Evolutionary conservation across 2,888 invertebrate genomes (phyloP).

Genomic region (Epistrophe grossulariae): DNA sequence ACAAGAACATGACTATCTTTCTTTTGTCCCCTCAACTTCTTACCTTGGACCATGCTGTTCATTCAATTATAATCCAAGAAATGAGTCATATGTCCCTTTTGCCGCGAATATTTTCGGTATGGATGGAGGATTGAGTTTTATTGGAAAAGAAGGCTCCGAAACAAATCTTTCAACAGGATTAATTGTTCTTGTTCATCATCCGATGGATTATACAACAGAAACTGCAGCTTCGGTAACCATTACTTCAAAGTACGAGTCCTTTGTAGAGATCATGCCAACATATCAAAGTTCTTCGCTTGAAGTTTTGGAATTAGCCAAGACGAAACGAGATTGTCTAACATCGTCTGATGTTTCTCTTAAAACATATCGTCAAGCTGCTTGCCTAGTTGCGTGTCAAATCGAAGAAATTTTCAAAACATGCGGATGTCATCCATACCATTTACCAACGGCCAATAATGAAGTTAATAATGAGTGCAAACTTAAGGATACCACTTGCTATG

Average conservation of each 20-base stretch:
- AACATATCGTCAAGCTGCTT: constrained; percentile 82
- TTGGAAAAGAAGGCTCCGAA: constrained; percentile 82
- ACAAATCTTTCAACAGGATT: constrained; percentile 82
- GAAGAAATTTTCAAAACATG: constrained; percentile 80
- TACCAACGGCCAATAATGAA: constrained; percentile 79
- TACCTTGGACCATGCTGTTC: constrained; percentile 82
- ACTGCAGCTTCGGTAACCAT: constrained; percentile 81
- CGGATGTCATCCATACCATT: constrained; percentile 82
- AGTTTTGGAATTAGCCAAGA: constrained; percentile 81
- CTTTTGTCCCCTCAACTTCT: constrained; percentile 82
- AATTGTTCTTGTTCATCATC: constrained; percentile 82
- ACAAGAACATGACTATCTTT: constrained; percentile 80
- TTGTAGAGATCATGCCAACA: constrained; percentile 82
- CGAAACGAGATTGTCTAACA: constrained; percentile 82
- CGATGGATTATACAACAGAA: constrained; percentile 82
- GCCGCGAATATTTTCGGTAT: constrained; percentile 82
- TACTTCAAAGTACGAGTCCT: constrained; percentile 82
- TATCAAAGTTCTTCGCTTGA: constrained; percentile 81
- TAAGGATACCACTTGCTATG: constrained; percentile 81
- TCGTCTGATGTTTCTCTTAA: constrained; percentile 80
- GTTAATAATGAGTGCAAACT: constrained; percentile 80
- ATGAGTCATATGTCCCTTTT: constrained; percentile 81
- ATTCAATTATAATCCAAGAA: constrained; percentile 83
- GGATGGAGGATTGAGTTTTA: constrained; percentile 81
- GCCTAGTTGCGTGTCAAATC: constrained; percentile 81